phyloP scores from a whole-genome alignment of 2,797 vertebrate species.

The Sebastes trivittatus region DNA sequence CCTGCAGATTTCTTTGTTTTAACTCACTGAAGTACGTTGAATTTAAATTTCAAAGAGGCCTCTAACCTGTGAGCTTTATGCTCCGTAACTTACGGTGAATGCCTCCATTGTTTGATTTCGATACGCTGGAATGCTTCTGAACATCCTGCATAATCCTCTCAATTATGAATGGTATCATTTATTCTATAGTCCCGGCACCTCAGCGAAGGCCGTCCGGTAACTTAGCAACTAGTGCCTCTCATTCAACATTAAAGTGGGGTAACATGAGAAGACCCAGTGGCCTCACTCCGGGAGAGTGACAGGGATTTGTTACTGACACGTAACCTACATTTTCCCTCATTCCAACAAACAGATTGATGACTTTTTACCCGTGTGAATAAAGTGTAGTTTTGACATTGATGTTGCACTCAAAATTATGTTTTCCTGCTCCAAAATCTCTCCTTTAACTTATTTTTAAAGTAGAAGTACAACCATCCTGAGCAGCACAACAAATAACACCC shows the following conservation, averaged over 20 bases:
- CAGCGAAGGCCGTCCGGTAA: slow-evolving; percentile 54
- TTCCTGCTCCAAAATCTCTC: background rate
- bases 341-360: slow-evolving; percentile 17
- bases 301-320: slow-evolving; percentile 68
- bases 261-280: slow-evolving; percentile 72
- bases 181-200: slow-evolving; percentile 63
- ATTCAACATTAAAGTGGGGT: slow-evolving; percentile 82
- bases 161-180: slow-evolving; percentile 76
- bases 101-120: slow-evolving; percentile 37
- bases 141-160: slow-evolving; percentile 60
- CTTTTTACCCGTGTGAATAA: background rate
- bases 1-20: background rate
- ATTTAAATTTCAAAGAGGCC: slow-evolving; percentile 13
- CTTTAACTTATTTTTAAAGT: background rate
- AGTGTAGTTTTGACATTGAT: background rate
- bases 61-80: slow-evolving; percentile 9
- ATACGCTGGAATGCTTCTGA: slow-evolving; percentile 48
- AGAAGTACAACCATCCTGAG: background rate
- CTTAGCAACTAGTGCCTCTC: slow-evolving; percentile 76
- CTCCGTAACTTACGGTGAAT: slow-evolving; percentile 13
- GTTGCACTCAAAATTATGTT: background rate
- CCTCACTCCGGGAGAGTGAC: slow-evolving; percentile 49
- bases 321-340: slow-evolving; percentile 21
- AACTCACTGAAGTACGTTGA: background rate
- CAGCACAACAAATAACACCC: background rate